Percentiles rank a stretch among this genome's conserved stretches.
Evolutionary conservation across 2,888 invertebrate genomes (phyloP).

Genomic region (Aproaerema taeniolella): DNA sequence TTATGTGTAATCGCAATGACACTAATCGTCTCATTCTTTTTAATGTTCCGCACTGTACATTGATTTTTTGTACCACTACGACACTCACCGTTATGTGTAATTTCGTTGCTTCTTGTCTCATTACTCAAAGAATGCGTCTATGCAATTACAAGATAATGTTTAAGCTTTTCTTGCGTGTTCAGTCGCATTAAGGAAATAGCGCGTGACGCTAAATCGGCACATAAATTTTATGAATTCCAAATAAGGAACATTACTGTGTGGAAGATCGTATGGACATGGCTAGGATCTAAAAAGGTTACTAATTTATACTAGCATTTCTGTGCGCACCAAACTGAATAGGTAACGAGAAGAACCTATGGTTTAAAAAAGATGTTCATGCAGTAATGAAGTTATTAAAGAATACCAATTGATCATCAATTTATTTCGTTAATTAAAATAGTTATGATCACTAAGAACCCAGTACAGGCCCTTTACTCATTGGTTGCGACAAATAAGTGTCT

Average conservation of each 20-base stretch:
- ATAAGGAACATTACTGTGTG: slow-evolving; percentile 10
- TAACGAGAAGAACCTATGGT: no score
- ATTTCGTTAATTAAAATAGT: slow-evolving; percentile 3
- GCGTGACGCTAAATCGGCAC: slow-evolving; percentile 27
- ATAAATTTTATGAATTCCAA: slow-evolving; percentile 14
- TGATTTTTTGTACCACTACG: slow-evolving; percentile 38
- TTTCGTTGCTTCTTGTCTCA: slow-evolving; percentile 36
- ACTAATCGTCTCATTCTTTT: slow-evolving; percentile 44
- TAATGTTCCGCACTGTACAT: slow-evolving; percentile 39
- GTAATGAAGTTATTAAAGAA: no score
- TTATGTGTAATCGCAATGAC: slow-evolving; percentile 48
- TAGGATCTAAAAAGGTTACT: slow-evolving; percentile 5
- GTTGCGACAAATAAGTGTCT: slow-evolving; percentile 14
- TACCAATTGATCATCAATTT: no score
- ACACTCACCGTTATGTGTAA: slow-evolving; percentile 36
- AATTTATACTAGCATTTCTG: slow-evolving; percentile 4
- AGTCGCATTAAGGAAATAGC: slow-evolving; percentile 30
- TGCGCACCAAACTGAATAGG: no score
- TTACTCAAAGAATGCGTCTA: slow-evolving; percentile 27
- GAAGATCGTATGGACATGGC: slow-evolving; percentile 4
- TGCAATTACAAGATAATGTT: slow-evolving; percentile 28
- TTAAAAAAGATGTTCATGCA: no score
- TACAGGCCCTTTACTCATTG: background rate
- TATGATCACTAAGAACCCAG: background rate
- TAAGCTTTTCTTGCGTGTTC: slow-evolving; percentile 30